phyloP scores from a whole-genome alignment of 2,888 invertebrate genomes.

The Strigamia transsilvanica region DNA sequence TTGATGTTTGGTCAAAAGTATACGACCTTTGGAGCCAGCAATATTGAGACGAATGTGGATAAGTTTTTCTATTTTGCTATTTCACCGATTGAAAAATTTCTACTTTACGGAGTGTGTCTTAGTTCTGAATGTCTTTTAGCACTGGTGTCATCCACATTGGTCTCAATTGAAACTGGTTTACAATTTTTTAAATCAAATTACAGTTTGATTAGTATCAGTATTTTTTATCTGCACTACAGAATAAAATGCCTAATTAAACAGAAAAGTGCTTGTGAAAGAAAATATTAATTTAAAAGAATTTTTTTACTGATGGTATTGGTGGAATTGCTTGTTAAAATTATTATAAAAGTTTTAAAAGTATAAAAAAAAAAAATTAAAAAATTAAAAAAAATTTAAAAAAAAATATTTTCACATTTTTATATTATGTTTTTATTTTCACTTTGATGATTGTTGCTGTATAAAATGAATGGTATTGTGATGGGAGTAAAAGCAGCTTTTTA shows the following conservation, averaged over 20 bases:
- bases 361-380: neutral
- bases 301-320: neutral
- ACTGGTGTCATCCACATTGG: neutral
- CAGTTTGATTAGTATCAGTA: conserved; percentile 14
- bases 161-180: conserved; percentile 12
- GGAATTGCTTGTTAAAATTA: conserved; percentile 21
- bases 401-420: conserved; percentile 46
- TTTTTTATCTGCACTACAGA: neutral
- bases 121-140: neutral
- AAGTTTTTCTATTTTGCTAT: conserved; percentile 38
- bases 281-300: conserved; percentile 7
- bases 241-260: neutral
- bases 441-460: conserved; percentile 2
- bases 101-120: conserved; percentile 15
- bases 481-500: neutral
- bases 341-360: neutral
- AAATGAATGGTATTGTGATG: conserved; percentile 14
- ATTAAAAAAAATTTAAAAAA: neutral
- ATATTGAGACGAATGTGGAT: conserved; percentile 37
- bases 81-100: neutral
- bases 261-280: neutral
- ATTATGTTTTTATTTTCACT: conserved; percentile 32
- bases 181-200: neutral
- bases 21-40: conserved; percentile 17
- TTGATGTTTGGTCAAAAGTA: conserved; percentile 35